Conservation (phyloP, 2,113 vertebrate species). For the Alethe diademata region DNA sequence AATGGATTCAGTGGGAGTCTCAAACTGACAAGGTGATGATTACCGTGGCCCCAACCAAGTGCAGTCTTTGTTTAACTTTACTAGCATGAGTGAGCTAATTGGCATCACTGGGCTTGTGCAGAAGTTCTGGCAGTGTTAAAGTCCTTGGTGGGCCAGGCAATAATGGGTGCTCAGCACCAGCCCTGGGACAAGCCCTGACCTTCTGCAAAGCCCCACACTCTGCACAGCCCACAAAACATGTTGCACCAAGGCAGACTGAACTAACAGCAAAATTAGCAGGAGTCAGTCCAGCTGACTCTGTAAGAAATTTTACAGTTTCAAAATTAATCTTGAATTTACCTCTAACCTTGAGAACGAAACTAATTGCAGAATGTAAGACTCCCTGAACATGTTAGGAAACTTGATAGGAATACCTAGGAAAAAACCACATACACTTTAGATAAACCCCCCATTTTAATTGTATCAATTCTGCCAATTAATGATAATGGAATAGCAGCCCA, state of each 20-base stretch:
- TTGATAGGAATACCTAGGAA: constrained; percentile 73
- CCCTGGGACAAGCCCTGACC: not conserved
- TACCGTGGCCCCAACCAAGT: not conserved
- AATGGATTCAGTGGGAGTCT: not conserved
- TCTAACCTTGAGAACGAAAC: constrained; percentile 73
- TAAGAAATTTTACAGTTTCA: constrained; percentile 58
- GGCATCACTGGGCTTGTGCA: not conserved
- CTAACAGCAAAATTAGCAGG: constrained; percentile 26
- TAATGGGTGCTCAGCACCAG: not conserved
- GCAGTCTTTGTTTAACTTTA: constrained; percentile 18
- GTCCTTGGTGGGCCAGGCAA: not conserved
- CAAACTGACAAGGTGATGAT: not conserved
- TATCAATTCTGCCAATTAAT: constrained; percentile 86
- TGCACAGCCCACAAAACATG: not conserved
- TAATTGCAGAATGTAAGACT: constrained; percentile 72
- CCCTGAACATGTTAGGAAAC: constrained; percentile 66
- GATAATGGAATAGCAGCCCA: constrained; percentile 84
- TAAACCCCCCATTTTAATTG: constrained; percentile 81
- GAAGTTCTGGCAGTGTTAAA: not conserved
- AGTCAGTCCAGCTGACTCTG: constrained; percentile 47
- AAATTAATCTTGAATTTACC: constrained; percentile 74
- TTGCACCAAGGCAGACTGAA: constrained; percentile 1
- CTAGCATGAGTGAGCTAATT: not conserved
- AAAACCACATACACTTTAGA: constrained; percentile 77
- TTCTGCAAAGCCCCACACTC: not conserved